These are phyloP conservation scores for Macropis europaea DNA, from an alignment of 2,888 invertebrate genomes.

Conservation along the genomic window DNA sequence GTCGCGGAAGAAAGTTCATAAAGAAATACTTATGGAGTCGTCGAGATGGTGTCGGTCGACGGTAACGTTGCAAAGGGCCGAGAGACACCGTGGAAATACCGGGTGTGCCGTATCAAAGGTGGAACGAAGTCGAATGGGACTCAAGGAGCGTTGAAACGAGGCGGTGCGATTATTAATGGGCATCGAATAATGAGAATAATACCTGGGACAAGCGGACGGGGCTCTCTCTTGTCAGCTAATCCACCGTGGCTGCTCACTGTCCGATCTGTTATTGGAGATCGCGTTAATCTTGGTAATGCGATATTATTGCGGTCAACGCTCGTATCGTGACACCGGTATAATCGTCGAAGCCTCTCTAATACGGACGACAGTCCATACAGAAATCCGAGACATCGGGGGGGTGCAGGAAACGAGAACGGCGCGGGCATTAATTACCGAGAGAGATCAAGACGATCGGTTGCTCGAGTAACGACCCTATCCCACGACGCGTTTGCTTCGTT, in stretches of 20 bases:
- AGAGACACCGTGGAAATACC: too few species aligned
- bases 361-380: conserved; percentile 26
- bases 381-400: conserved; percentile 47
- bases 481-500: neutral
- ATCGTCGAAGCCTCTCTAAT: conserved; percentile 51
- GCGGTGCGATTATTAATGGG: conserved; percentile 54
- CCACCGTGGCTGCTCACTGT: conserved; percentile 56
- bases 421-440: conserved; percentile 47
- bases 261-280: conserved; percentile 61
- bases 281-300: conserved; percentile 64
- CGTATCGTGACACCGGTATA: conserved; percentile 55
- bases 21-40: too few species aligned
- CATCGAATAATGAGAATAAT: conserved; percentile 53
- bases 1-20: too few species aligned
- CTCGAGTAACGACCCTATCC: neutral
- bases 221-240: conserved; percentile 48
- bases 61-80: too few species aligned
- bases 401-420: conserved; percentile 35
- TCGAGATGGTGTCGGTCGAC: too few species aligned
- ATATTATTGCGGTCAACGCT: conserved; percentile 61
- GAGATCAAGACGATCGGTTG: conserved; percentile 18
- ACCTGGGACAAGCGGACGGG: conserved; percentile 27
- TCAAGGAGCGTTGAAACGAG: conserved; percentile 28
- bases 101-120: too few species aligned
- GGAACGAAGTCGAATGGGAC: conserved; percentile 25